These are phyloP conservation scores for Apolygus lucorum DNA, from an alignment of 1,140 invertebrate genomes.

Conservation along the genomic window DNA sequence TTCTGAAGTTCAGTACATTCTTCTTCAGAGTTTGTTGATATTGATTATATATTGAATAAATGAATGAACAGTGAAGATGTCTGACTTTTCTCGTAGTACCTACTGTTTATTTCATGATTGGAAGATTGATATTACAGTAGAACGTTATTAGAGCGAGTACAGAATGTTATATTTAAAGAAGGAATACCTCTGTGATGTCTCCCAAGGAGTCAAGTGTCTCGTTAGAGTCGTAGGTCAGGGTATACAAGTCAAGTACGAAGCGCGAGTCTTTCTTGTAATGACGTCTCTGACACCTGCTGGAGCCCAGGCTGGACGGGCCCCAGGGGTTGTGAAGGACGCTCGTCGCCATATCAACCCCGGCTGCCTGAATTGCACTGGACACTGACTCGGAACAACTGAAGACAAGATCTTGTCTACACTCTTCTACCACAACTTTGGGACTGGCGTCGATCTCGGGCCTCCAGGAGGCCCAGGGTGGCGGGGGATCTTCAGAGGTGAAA, in stretches of 20 bases:
- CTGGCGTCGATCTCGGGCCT: neutral
- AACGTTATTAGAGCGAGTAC: too few relatives aligned
- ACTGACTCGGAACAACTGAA: neutral
- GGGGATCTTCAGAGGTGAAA: conserved; percentile 1
- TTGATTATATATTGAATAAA: too few relatives aligned
- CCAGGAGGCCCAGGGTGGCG: neutral
- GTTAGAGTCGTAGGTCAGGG: conserved; percentile 69
- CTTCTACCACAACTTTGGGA: neutral
- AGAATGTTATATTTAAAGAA: too few relatives aligned
- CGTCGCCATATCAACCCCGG: conserved; percentile 27
- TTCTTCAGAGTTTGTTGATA: too few relatives aligned
- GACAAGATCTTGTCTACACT: neutral
- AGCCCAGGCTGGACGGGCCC: neutral
- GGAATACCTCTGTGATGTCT: conserved; percentile 26
- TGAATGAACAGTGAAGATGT: too few relatives aligned
- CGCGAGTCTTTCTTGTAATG: conserved; percentile 79
- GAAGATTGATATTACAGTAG: too few relatives aligned
- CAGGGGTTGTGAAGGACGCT: conserved; percentile 33
- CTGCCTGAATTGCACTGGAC: neutral
- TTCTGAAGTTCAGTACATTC: too few relatives aligned
- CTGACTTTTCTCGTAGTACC: too few relatives aligned
- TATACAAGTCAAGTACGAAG: conserved; percentile 72
- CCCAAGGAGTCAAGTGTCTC: conserved; percentile 53
- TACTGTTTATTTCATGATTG: too few relatives aligned
- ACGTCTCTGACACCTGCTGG: conserved; percentile 38